Conservation (phyloP, 2,888 invertebrate genomes). For the Drosophila algonquin region DNA sequence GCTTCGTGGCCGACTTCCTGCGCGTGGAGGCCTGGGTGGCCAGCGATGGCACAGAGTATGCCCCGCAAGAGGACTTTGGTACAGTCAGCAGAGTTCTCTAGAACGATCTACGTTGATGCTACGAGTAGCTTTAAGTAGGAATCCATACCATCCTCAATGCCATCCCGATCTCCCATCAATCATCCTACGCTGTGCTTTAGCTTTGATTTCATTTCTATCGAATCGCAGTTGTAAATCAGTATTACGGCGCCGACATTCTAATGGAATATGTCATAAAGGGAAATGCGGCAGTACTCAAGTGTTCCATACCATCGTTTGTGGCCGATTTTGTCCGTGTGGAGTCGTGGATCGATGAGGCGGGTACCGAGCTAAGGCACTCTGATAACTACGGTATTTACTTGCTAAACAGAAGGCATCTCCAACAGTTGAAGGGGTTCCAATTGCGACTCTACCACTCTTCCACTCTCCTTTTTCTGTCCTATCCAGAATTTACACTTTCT, state of each 20-base stretch:
- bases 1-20: conserved; percentile 95
- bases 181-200: neutral
- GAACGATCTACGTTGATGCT: neutral
- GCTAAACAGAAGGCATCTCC: conserved; percentile 11
- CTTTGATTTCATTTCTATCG: conserved; percentile 12
- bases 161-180: neutral
- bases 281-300: conserved; percentile 89
- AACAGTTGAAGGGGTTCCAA: conserved; percentile 3
- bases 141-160: neutral
- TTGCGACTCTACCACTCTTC: conserved; percentile 15
- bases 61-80: conserved; percentile 90
- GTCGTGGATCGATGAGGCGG: conserved; percentile 89
- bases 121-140: conserved; percentile 21
- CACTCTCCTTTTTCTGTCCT: conserved; percentile 8
- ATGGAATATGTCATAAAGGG: conserved; percentile 90
- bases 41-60: conserved; percentile 88
- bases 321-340: conserved; percentile 89
- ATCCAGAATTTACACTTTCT: conserved; percentile 28
- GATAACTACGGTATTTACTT: conserved; percentile 85
- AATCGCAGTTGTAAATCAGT: conserved; percentile 88
- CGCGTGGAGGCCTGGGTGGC: conserved; percentile 93
- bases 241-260: conserved; percentile 89
- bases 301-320: conserved; percentile 90
- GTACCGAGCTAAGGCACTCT: conserved; percentile 84
- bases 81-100: conserved; percentile 70